phyloP scores from a whole-genome alignment of 2,113 vertebrate genomes.

The Channa argus region DNA sequence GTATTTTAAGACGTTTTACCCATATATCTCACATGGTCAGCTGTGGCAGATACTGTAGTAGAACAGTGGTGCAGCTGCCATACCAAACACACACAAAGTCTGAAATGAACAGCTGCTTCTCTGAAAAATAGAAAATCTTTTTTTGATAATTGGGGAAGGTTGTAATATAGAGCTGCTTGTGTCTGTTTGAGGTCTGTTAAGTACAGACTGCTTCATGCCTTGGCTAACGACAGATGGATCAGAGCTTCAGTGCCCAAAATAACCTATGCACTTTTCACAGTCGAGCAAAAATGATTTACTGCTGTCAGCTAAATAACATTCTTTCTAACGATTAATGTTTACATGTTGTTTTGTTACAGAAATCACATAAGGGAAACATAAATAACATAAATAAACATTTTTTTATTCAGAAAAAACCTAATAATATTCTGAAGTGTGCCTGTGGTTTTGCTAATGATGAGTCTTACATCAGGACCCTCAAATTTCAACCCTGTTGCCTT shows the following conservation, averaged over 20 bases:
- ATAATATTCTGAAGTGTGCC: slow-evolving; percentile 16
- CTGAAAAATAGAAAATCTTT: slow-evolving; percentile 61
- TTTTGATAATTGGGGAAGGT: slow-evolving; percentile 70
- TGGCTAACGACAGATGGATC: slow-evolving; percentile 27
- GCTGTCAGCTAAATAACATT: slow-evolving; percentile 24
- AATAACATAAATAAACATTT: too few relatives aligned
- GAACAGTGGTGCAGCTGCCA: slow-evolving; percentile 32
- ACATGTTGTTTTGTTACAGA: slow-evolving; percentile 4
- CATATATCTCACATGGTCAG: slow-evolving; percentile 46
- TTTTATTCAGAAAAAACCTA: slow-evolving; percentile 5
- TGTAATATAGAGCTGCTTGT: slow-evolving; percentile 72
- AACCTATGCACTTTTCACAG: slow-evolving; percentile 24
- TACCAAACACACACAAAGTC: slow-evolving; percentile 26
- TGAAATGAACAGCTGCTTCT: slow-evolving; percentile 53
- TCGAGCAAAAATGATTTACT: slow-evolving; percentile 15
- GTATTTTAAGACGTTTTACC: slow-evolving; percentile 67
- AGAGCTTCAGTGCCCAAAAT: slow-evolving; percentile 43
- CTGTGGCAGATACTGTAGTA: slow-evolving; percentile 41
- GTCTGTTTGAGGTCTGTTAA: slow-evolving; percentile 71
- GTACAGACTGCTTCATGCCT: slow-evolving; percentile 59
- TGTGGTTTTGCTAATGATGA: slow-evolving; percentile 21
- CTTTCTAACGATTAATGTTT: slow-evolving; percentile 12
- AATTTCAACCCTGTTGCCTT: slow-evolving; percentile 22
- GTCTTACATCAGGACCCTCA: slow-evolving; percentile 27
- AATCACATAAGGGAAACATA: neutral